Percentiles rank a stretch among this genome's conserved stretches.
phyloP scores from a whole-genome alignment of 2,113 vertebrate species.

The Pao palembangensis region DNA sequence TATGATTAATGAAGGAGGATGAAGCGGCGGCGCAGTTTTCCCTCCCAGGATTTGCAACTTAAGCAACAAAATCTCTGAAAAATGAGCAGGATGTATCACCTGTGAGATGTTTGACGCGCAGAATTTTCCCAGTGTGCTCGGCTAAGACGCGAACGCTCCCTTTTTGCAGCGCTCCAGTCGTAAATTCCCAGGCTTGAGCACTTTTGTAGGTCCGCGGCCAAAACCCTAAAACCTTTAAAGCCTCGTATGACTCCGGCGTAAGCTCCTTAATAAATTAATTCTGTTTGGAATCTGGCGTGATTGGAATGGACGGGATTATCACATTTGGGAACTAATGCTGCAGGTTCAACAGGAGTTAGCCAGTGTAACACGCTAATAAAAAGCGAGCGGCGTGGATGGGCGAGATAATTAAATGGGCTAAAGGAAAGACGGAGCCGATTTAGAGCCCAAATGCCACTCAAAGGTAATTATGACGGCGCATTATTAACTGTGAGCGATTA shows the following conservation, averaged over 20 bases:
- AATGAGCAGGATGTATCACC: background rate
- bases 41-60: background rate
- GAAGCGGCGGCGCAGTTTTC: slow-evolving; percentile 21
- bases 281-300: slow-evolving; percentile 81
- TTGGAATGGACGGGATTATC: slow-evolving; percentile 66
- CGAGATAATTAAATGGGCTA: slow-evolving; percentile 34
- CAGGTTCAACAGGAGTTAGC: slow-evolving; percentile 52
- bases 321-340: slow-evolving; percentile 49
- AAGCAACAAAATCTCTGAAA: background rate
- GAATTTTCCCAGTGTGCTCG: background rate
- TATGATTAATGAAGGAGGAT: slow-evolving; percentile 1
- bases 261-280: slow-evolving; percentile 84
- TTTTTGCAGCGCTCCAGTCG: slow-evolving; percentile 31
- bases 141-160: background rate
- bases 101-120: slow-evolving; percentile 6
- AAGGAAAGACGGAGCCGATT: background rate
- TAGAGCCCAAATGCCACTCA: slow-evolving; percentile 13
- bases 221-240: slow-evolving; percentile 61
- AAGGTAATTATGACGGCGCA: background rate
- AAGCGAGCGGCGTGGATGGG: slow-evolving; percentile 21
- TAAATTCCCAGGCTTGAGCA: slow-evolving; percentile 47
- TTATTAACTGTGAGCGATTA: background rate
- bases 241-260: slow-evolving; percentile 61
- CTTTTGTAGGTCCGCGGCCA: slow-evolving; percentile 38
- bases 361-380: slow-evolving; percentile 36